These are phyloP conservation scores for Capitulum mitella DNA, from an alignment of 2,888 invertebrate genomes.

Conservation along the genomic window DNA sequence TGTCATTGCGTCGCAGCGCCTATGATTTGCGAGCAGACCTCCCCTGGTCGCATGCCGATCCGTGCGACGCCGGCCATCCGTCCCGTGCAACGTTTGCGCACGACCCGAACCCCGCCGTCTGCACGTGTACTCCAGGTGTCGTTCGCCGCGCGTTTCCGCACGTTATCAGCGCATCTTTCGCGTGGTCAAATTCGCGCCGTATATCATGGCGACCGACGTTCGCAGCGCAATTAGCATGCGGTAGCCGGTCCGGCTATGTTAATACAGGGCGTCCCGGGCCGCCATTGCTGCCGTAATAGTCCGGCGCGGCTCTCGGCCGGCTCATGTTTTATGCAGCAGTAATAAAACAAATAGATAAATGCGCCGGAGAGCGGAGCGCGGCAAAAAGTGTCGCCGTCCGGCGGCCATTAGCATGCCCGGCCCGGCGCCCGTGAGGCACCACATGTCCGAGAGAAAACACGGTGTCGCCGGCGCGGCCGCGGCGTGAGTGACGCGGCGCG, in stretches of 20 bases:
- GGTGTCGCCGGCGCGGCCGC: neutral
- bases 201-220: neutral
- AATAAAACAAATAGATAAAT: constrained; percentile 23
- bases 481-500: neutral
- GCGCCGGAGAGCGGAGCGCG: neutral
- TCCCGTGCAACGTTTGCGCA: too few species aligned
- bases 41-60: too few species aligned
- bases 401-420: constrained; percentile 12
- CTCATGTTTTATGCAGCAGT: constrained; percentile 16
- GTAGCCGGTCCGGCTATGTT: neutral
- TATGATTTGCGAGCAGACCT: too few species aligned
- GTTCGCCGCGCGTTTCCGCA: neutral
- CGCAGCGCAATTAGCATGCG: neutral
- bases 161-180: neutral
- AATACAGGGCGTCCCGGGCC: neutral
- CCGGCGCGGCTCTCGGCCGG: neutral
- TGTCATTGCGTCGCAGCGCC: too few species aligned
- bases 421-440: neutral
- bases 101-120: too few species aligned
- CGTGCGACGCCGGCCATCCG: too few species aligned
- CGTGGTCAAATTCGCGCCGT: neutral
- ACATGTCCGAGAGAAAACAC: neutral
- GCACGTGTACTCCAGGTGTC: neutral
- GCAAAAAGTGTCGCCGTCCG: constrained; percentile 15
- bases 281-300: neutral